Evolutionary conservation across 1,140 invertebrate species (phyloP), one percentile per base, ranked within the genome.

Genomic region (Cherax quadricarinatus): DNA sequence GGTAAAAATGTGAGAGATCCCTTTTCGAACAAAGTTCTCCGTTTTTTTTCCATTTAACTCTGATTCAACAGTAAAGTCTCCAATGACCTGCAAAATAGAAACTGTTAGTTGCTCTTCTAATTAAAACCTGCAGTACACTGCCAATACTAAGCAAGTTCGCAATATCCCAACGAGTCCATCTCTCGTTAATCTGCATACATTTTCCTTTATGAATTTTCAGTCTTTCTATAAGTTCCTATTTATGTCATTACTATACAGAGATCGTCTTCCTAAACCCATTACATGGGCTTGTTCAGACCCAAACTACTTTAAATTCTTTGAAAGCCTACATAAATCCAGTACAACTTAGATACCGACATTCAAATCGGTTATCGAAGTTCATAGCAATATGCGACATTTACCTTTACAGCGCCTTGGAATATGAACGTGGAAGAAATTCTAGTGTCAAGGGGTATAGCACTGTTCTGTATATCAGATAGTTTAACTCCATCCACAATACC

Each of bases 401-500:
- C 86, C 86, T 53, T 30, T 0, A 88, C 86, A 41, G 48, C 12
- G 1, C 21, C 57, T 41, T 88, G 53, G 60, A 88, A 88, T 3
- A 80, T 80, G 12, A 88, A 53, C 7, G 73, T 80, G 30, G 75
- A 1, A 7, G n/a, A 16, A 6, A 88, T 79, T 75, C n/a, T 60
- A 3, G 86, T 62, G 16, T 78, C 30, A 2, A 88, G 49, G n/a
- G n/a, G 86, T 41, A 88, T 18, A 60, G 49, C 86, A 48, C 30
- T 60, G 30, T 60, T 57, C 12, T 24, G 51, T 3, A 88, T 88
- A 48, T 88, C 48, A 41, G 51, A 53, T 18, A 88, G 49, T 1
- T 53, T 88, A 18, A 79, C 75, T 16, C 86, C 86, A 51, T 57
- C n/a, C 18, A 88, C 18, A 18, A 48, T 41, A 1, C 21, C 86